phyloP scores from a whole-genome alignment of 2,113 vertebrate species.

The Capreolus pygargus region DNA sequence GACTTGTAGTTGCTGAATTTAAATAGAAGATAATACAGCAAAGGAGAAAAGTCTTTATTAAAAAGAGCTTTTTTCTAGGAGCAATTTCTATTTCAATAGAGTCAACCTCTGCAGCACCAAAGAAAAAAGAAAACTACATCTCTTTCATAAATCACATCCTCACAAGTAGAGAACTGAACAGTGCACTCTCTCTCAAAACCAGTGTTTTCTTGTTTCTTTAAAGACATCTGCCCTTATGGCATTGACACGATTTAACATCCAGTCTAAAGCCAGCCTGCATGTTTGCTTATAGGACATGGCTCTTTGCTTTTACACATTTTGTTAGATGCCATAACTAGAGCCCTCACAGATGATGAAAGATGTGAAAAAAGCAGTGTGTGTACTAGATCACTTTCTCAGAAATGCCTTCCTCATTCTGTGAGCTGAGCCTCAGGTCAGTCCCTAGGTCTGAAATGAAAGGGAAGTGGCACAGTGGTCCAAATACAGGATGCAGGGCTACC shows the following conservation, averaged over 20 bases:
- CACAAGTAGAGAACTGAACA: background rate
- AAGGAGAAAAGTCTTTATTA: background rate
- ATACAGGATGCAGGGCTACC: background rate
- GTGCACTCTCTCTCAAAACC: conserved; percentile 11
- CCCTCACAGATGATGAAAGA: conserved; percentile 20
- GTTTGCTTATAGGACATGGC: background rate
- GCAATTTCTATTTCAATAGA: background rate
- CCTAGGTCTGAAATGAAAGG: background rate
- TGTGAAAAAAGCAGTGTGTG: background rate
- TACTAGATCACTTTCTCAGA: background rate
- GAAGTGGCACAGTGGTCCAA: background rate
- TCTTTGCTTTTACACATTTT: conserved; percentile 28
- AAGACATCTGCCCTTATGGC: conserved; percentile 30
- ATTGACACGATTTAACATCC: conserved; percentile 39
- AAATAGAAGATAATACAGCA: background rate
- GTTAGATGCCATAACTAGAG: conserved; percentile 12
- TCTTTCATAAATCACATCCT: conserved; percentile 29
- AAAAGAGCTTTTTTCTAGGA: background rate
- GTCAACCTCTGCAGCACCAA: background rate
- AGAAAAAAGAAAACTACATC: background rate
- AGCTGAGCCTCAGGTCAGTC: background rate
- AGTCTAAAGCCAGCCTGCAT: background rate
- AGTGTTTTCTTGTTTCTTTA: conserved; percentile 51
- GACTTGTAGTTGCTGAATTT: background rate
- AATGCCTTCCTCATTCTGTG: background rate